Evolutionary conservation across 2,797 vertebrate genomes (phyloP).

Genomic region (Allochrocebus solatus): DNA sequence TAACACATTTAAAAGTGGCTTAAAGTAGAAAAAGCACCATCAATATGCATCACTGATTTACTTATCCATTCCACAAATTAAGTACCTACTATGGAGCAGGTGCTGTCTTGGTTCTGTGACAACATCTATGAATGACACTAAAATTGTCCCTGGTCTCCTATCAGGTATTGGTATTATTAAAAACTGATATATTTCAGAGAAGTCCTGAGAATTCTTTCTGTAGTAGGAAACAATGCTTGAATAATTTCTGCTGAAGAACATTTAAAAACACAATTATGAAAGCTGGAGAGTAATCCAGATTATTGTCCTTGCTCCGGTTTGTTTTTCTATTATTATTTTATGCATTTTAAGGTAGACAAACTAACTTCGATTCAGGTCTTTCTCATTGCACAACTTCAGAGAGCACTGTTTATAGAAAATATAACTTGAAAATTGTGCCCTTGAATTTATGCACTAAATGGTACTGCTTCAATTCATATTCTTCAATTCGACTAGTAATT

Average conservation of each 20-base stretch:
- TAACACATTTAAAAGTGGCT: not conserved
- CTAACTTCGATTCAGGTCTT: not conserved
- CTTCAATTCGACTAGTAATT: not conserved
- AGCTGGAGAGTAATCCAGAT: not conserved
- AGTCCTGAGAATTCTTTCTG: not conserved
- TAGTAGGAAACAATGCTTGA: not conserved
- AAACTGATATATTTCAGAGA: slow-evolving; percentile 7
- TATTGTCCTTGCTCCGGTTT: not conserved
- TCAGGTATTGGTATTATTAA: slow-evolving; percentile 10
- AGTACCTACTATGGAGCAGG: not conserved
- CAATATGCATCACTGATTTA: not conserved
- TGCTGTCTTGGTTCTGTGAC: not conserved
- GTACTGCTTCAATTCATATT: not conserved
- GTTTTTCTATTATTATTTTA: not conserved
- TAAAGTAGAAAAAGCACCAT: not conserved
- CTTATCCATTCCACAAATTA: not conserved
- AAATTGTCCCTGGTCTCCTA: not conserved
- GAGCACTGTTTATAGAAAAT: not conserved
- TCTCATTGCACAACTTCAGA: not conserved
- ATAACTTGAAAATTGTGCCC: not conserved
- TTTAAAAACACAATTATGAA: not conserved
- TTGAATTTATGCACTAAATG: not conserved
- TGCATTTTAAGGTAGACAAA: not conserved
- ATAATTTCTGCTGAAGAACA: not conserved
- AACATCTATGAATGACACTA: not conserved